phyloP scores from a whole-genome alignment of 2,797 vertebrate genomes.

The Hydrophis major region DNA sequence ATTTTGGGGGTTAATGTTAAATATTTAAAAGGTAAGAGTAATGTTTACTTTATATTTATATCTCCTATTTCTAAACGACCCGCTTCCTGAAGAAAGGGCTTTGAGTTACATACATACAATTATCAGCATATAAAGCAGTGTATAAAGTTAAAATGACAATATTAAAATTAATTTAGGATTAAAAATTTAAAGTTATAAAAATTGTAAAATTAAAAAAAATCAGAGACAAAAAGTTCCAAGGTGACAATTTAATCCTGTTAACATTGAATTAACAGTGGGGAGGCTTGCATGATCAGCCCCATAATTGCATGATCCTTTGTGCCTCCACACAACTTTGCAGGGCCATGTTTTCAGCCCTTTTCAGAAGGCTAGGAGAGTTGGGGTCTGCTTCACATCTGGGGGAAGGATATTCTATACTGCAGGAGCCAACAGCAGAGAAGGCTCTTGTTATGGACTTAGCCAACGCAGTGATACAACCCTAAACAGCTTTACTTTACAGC shows the following conservation, averaged over 20 bases:
- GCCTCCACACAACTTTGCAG: not conserved
- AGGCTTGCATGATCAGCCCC: not conserved
- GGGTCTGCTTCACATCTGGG: not conserved
- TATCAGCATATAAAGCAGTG: not conserved
- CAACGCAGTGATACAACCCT: too few species aligned
- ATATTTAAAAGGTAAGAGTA: not conserved
- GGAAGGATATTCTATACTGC: too few species aligned
- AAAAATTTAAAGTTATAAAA: not conserved
- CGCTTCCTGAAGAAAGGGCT: not conserved
- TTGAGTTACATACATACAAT: not conserved
- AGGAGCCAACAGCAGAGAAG: not conserved
- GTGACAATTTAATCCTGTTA: not conserved
- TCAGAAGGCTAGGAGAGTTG: not conserved
- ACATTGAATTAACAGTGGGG: not conserved
- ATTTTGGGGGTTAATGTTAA: not conserved
- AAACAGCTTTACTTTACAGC: too few species aligned
- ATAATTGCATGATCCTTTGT: not conserved
- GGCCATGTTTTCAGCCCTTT: not conserved
- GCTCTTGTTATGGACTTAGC: too few species aligned
- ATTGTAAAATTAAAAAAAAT: not conserved
- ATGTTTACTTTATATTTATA: not conserved
- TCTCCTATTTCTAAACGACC: not conserved
- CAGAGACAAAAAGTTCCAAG: not conserved
- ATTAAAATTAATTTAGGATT: not conserved
- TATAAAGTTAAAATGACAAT: not conserved